phyloP scores from a whole-genome alignment of 2,888 invertebrate genomes.

The Notodonta ziczac region DNA sequence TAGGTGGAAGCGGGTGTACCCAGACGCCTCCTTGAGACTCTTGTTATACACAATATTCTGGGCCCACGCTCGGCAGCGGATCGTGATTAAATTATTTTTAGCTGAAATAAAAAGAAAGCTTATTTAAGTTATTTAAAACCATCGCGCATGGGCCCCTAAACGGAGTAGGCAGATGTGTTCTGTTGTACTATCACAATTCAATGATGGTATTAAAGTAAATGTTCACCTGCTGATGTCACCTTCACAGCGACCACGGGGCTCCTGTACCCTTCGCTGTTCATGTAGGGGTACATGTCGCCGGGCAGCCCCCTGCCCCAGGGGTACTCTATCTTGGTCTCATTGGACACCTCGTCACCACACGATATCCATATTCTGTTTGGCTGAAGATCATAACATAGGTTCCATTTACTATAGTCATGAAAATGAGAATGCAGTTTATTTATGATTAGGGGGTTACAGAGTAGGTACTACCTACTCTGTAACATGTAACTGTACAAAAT shows the following conservation, averaged over 20 bases:
- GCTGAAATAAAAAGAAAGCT: slow-evolving; percentile 48
- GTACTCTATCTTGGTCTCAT: slow-evolving; percentile 60
- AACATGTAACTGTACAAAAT: too few relatives aligned
- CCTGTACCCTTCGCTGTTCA: slow-evolving; percentile 74
- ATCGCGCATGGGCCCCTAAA: too few relatives aligned
- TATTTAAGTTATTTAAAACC: neutral
- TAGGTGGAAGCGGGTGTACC: slow-evolving; percentile 65
- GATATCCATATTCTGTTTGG: slow-evolving; percentile 90
- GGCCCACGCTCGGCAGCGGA: slow-evolving; percentile 88
- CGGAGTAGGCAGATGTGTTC: too few relatives aligned
- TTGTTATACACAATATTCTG: slow-evolving; percentile 86
- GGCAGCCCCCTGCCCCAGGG: slow-evolving; percentile 86
- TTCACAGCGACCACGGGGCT: slow-evolving; percentile 85
- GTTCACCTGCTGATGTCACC: slow-evolving; percentile 63
- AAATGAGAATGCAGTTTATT: too few relatives aligned
- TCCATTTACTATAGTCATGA: too few relatives aligned
- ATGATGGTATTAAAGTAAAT: neutral
- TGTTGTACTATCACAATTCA: too few relatives aligned
- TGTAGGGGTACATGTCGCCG: slow-evolving; percentile 83
- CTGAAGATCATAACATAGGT: slow-evolving; percentile 47
- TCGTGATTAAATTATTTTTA: slow-evolving; percentile 38
- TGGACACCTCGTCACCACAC: slow-evolving; percentile 90
- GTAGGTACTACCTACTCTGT: too few relatives aligned
- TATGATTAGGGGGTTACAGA: too few relatives aligned
- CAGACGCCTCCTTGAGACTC: slow-evolving; percentile 70